These are phyloP conservation scores for Glyptemys insculpta DNA, from an alignment of 2,797 vertebrate genomes.

Conservation along the genomic window DNA sequence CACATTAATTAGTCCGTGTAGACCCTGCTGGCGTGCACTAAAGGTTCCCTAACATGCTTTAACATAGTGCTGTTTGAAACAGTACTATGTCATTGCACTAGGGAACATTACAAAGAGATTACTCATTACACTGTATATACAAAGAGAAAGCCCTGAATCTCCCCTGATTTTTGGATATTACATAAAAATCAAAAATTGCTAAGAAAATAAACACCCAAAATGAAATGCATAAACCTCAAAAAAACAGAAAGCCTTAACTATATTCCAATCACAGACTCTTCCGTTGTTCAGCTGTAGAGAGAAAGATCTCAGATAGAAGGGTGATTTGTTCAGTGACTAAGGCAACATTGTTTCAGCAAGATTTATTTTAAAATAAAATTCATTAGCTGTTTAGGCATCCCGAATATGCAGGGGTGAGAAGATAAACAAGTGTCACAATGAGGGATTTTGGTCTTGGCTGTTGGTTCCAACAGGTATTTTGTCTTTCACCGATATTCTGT, in stretches of 20 bases:
- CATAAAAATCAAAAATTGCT: background rate
- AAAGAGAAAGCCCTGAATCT: background rate
- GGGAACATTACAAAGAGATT: background rate
- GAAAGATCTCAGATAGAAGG: conserved; percentile 42
- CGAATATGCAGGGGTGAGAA: conserved; percentile 10
- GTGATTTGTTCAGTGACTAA: conserved; percentile 55
- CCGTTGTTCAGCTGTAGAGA: background rate
- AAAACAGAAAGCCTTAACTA: background rate
- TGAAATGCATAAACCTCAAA: background rate
- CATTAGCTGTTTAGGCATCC: conserved; percentile 44
- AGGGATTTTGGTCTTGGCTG: background rate
- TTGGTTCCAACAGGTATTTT: conserved; percentile 9
- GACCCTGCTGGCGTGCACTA: background rate
- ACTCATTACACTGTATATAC: background rate
- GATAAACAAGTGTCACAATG: conserved; percentile 20
- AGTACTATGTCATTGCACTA: background rate
- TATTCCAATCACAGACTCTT: conserved; percentile 35
- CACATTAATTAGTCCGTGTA: background rate
- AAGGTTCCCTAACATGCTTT: background rate
- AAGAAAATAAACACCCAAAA: background rate
- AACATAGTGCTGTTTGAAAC: background rate
- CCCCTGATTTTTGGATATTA: background rate
- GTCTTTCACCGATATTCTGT: conserved; percentile 1
- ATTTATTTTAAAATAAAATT: conserved; percentile 57
- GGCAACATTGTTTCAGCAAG: conserved; percentile 31